Conservation (phyloP, 2,888 invertebrate species). For the Dynastes tityus region DNA sequence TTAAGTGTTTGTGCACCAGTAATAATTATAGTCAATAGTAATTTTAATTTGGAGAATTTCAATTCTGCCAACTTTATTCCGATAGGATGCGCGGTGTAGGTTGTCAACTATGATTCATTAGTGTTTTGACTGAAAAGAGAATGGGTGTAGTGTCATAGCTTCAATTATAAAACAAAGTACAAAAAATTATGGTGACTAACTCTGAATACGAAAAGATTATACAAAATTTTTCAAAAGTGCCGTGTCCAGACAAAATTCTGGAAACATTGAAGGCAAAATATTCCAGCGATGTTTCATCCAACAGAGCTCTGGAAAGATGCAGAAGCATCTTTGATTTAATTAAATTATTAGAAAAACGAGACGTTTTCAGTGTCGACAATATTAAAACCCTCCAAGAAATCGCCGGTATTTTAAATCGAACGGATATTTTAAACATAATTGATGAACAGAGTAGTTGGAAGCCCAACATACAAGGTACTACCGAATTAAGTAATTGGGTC, state of each 20-base stretch:
- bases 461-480: constrained; percentile 14
- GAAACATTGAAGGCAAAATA: constrained; percentile 49
- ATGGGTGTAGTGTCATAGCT: neutral
- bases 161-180: neutral
- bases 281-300: constrained; percentile 58
- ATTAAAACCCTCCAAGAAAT: constrained; percentile 56
- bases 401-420: constrained; percentile 31
- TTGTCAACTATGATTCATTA: too few relatives aligned
- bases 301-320: constrained; percentile 56
- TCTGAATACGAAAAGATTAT: neutral
- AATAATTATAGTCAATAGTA: too few relatives aligned
- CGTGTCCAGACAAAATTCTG: constrained; percentile 26
- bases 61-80: too few relatives aligned
- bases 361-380: constrained; percentile 57
- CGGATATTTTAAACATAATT: neutral
- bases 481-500: constrained; percentile 25
- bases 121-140: neutral
- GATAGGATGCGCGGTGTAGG: too few relatives aligned
- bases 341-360: constrained; percentile 61
- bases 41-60: too few relatives aligned
- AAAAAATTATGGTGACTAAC: constrained; percentile 22
- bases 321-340: constrained; percentile 57
- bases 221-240: neutral
- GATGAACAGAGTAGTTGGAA: neutral
- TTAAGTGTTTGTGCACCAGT: too few relatives aligned